Base-by-base conservation (phyloP, 1,140 invertebrate genomes). In the Anoplolepis gracilipes region DNA sequence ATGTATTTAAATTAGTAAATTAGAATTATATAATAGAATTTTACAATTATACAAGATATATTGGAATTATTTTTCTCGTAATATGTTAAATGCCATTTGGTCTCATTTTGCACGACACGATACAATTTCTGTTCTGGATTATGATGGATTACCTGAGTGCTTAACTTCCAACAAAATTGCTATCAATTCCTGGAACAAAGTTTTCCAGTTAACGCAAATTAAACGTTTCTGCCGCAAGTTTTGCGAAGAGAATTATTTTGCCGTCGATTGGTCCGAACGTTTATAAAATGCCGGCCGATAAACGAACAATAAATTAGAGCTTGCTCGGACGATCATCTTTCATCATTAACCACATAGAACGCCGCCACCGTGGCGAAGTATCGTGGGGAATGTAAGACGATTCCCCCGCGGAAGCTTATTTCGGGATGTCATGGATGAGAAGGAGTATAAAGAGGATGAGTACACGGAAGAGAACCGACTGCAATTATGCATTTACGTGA, bases 401-500 rank as follows among this genome's bases (percentile, higher is more conserved):
- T 73, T 82, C 67, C 69, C 78, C 42, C 39, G 36, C 67, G 53
- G 28, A 59, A 82, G 67, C 78, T 82, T 82, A 82, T 82, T 82
- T 82, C 78, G 67, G 25, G 22, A 53, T 82, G 78, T 82, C 78
- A 73, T 67, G 78, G 78, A 30, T 55, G 78, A 72, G 78, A 59
- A 82, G 78, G 16, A 49, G 67, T 82, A 67, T 67, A 82, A 82
- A 82, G 67, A n/a, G n/a, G n/a, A n/a, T n/a, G n/a, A n/a, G n/a
- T n/a, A n/a, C n/a, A n/a, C n/a, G n/a, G n/a, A n/a, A n/a, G n/a
- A n/a, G 78, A 82, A 82, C 69, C 67, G 67, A 59, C 53, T 82
- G 78, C 53, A 82, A 82, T 82, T 82, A 82, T 82, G 55, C 78
- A 67, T 82, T 82, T 82, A 82, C 78, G 78, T 82, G 78, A 72